Evolutionary conservation across 2,888 invertebrate species (phyloP), one percentile per base, ranked within the genome.

Genomic region (Oegoconia quadripuncta): DNA sequence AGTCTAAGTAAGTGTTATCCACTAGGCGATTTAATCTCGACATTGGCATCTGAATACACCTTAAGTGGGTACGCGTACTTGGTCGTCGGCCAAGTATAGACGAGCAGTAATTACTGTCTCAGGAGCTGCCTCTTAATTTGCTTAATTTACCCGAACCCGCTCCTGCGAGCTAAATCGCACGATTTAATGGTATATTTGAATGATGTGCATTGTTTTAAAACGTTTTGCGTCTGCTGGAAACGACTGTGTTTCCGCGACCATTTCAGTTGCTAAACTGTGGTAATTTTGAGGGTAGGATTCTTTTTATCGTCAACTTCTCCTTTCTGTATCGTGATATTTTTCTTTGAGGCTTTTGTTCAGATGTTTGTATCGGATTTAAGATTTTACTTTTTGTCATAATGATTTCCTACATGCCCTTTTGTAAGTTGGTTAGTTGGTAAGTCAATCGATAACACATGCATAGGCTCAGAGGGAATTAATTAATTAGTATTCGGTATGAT

Each of bases 161-260:
- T 72, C 62, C 59, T 63, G 62, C 59, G 64, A 68, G 74, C 74
- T 78, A 78, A 81, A 80, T 80, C 79, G 74, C 62, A 59, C 72
- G 68, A 70, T 78, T 81, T 80, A 86, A 82, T 82, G 75, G 80
- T 69, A 73, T 74, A 76, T 80, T 73, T 74, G 78, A 81, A 80
- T 74, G 77, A 81, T 71, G 71, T 67, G 74, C 77, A 80, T 81
- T 81, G 78, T 81, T 80, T 76, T 70, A 68, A 69, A 73, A 68
- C 66, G 73, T 66, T 70, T 74, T 62, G 64, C 64, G 68, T 71
- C 73, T 70, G 69, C 57, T 66, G 55, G 50, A 59, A 73, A 67
- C 67, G 64, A 67, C 47, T 41, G 38, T 44, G 43, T 36, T 47
- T 42, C 20, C 37, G 32, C 20, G 12, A 25, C 32, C 26, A 25